Evolutionary conservation across 2,113 vertebrate genomes (phyloP), one percentile per base, ranked within the genome.

Genomic region (Tilapia sparmanii): DNA sequence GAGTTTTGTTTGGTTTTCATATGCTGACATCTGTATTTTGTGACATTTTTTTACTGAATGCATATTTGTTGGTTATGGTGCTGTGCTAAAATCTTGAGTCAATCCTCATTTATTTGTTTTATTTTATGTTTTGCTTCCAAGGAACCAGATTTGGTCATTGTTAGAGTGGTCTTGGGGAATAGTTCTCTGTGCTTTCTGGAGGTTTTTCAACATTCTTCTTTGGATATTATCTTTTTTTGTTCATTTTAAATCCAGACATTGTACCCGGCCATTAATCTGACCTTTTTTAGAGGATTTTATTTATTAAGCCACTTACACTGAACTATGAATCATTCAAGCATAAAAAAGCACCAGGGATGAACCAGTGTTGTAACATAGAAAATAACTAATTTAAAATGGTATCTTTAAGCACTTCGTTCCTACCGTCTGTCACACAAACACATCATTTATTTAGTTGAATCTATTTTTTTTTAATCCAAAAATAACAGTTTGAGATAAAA

Each of bases 21-120:
- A 47, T 76, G 18, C 40, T 47, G 52, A 59, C 19, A 54, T 78
- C 42, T 50, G 40, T 6, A 31, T 84, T 84, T 38, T 81, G 61
- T 38, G 61, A 68, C 59, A 3, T 29, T 19, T 12, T 66, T 66
- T 7, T 22, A 76, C 12, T 81, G 13, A 35, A 26, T 45, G 5
- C 15, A 47, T 11, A 22, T 50, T 29, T 68, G 2, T 26, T 68
- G 29, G 66, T 55, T 55, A 31, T 57, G 0, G 35, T 40, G 35
- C 63, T 24, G 63, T 18, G 24, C 22, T 76, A 47, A 76, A 76
- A 42, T 47, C 40, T 76, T 11, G 40, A 76, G 40, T 26, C 40
- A 18, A 18, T 26, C 15, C 9, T 76, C 24, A 47, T 47, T 47
- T 47, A 18, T 68, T 68, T 22, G 61, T 68, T 68, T 5, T 38